Evolutionary conservation across 2,797 vertebrate genomes (phyloP).

Genomic region (Falco peregrinus): DNA sequence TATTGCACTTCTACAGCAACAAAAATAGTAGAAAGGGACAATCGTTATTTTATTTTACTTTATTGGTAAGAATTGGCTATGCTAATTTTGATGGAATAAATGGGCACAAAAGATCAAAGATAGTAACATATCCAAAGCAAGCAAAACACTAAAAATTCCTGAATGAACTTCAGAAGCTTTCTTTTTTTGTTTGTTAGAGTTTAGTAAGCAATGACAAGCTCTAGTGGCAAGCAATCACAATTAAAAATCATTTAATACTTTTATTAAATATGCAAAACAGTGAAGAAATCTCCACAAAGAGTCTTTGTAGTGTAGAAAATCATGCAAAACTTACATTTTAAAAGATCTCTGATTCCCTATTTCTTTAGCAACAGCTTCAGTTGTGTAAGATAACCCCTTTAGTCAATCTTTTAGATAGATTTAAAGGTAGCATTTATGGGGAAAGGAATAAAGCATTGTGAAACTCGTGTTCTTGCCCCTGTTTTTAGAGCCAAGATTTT

Average conservation of each 20-base stretch:
- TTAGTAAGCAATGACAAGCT: conserved; percentile 6
- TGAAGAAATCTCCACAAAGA: not conserved
- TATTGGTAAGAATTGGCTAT: not conserved
- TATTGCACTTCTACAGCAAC: not conserved
- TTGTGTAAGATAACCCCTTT: not conserved
- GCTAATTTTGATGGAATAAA: conserved; percentile 34
- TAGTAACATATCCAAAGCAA: not conserved
- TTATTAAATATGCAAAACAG: not conserved
- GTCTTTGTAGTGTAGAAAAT: not conserved
- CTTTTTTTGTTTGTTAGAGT: not conserved
- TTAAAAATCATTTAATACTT: not conserved
- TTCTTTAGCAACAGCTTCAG: not conserved
- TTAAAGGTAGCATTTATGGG: not conserved
- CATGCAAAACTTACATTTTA: not conserved
- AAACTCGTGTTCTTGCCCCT: not conserved
- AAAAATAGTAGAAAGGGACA: not conserved
- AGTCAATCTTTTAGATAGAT: not conserved
- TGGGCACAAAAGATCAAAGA: not conserved
- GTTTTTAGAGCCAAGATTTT: not conserved
- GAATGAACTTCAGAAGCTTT: not conserved
- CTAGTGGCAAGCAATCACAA: not conserved
- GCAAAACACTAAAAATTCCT: not conserved
- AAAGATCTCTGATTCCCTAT: not conserved
- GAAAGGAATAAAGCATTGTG: not conserved
- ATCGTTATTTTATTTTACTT: not conserved